Conservation (phyloP, 2,888 invertebrate species). For the Calameuta idolon region DNA sequence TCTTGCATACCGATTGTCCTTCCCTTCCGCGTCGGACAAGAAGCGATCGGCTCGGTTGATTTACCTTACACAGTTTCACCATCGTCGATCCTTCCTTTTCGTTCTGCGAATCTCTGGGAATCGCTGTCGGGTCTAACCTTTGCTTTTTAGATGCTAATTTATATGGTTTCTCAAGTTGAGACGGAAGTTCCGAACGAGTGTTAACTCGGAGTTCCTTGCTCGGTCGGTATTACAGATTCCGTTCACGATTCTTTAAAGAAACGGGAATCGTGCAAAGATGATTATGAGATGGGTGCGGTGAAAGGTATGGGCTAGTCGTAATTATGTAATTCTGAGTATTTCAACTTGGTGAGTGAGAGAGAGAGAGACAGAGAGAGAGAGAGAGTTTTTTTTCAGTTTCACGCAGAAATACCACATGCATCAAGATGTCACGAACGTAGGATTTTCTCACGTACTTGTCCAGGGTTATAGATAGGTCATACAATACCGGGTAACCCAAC, state of each 20-base stretch:
- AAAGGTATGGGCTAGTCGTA: neutral
- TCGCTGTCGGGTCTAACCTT: neutral
- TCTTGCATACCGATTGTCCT: neutral
- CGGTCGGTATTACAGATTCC: neutral
- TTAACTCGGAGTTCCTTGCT: neutral
- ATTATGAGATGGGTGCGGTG: neutral
- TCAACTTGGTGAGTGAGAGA: neutral
- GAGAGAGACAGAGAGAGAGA: too few species aligned
- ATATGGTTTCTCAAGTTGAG: neutral
- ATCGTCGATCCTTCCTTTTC: neutral
- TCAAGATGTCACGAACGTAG: neutral
- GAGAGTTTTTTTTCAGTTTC: neutral
- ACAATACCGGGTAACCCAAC: neutral
- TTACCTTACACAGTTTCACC: neutral
- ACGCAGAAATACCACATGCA: neutral
- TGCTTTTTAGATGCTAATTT: neutral
- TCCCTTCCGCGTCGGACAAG: neutral
- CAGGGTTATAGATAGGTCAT: neutral
- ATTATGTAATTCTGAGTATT: neutral
- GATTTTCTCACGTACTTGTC: neutral
- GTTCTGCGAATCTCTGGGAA: neutral
- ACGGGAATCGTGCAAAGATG: neutral
- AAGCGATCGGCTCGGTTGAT: neutral
- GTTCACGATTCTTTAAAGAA: neutral
- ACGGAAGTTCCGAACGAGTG: neutral